Percentiles rank a stretch among this genome's conserved stretches.
These are phyloP conservation scores for Aleiodes sp. DNA, from an alignment of 1,140 invertebrate species.

Conservation along the genomic window DNA sequence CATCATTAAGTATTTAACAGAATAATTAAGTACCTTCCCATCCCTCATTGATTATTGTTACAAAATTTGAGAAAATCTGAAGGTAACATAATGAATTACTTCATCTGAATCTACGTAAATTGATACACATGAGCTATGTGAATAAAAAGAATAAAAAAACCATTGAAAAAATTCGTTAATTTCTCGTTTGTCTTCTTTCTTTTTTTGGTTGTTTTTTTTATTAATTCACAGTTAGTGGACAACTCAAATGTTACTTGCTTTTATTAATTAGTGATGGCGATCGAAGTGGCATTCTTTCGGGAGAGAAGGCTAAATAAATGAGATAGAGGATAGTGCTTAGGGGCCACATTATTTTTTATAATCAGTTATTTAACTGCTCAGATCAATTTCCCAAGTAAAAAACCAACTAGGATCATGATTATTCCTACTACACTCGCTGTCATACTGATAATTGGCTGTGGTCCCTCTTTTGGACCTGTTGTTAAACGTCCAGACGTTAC, in stretches of 20 bases:
- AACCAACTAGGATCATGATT: conserved; percentile 59
- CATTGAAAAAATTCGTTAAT: conserved; percentile 29
- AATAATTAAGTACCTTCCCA: not conserved
- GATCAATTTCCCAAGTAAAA: conserved; percentile 62
- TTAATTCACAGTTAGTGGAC: conserved; percentile 15
- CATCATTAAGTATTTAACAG: conserved; percentile 4
- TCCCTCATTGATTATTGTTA: not conserved
- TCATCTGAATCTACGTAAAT: not conserved
- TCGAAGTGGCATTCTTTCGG: conserved; percentile 46
- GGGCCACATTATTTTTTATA: conserved; percentile 4
- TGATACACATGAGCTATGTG: no score
- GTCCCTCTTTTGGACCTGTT: conserved; percentile 41
- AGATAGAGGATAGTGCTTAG: conserved; percentile 49
- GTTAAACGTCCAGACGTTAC: conserved; percentile 47
- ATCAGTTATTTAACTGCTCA: conserved; percentile 51
- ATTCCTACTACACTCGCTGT: conserved; percentile 56
- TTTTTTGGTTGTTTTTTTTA: not conserved
- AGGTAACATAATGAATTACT: not conserved
- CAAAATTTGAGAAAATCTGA: not conserved
- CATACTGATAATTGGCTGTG: conserved; percentile 45
- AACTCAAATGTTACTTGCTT: conserved; percentile 24
- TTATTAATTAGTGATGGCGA: conserved; percentile 39
- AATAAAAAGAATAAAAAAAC: conserved; percentile 3
- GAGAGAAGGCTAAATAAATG: conserved; percentile 54
- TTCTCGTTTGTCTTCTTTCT: no score